Evolutionary conservation across 2,113 vertebrate genomes (phyloP).

Genomic region (Cricetomys ansorgei): DNA sequence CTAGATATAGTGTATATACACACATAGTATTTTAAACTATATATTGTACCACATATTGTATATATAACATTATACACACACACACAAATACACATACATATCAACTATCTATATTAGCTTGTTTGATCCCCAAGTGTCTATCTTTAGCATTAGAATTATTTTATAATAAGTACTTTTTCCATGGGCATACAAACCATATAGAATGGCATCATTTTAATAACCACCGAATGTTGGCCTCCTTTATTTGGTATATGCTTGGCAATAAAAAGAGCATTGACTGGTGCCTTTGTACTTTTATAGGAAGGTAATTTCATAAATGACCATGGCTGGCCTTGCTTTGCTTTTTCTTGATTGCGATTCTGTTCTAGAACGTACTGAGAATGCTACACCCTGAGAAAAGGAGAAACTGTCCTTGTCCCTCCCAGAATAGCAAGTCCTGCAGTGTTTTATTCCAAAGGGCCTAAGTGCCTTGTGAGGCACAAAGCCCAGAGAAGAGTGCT

Average conservation of each 20-base stretch:
- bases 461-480: too few relatives aligned
- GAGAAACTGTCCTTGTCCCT: neutral
- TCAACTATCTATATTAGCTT: neutral
- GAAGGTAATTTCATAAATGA: neutral
- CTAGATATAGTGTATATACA: neutral
- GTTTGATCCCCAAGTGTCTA: conserved; percentile 31
- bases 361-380: neutral
- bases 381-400: neutral
- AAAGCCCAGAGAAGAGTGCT: neutral
- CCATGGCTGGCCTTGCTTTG: neutral
- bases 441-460: neutral
- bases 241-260: neutral
- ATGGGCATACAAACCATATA: neutral
- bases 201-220: neutral
- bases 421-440: neutral
- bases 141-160: conserved; percentile 23
- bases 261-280: neutral
- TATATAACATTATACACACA: neutral
- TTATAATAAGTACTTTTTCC: conserved; percentile 17
- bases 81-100: neutral
- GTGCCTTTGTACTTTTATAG: neutral
- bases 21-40: too few relatives aligned
- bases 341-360: neutral
- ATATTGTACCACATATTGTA: too few relatives aligned
- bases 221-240: neutral